phyloP scores from a whole-genome alignment of 2,797 vertebrate genomes.

The Pantherophis vulpinus region DNA sequence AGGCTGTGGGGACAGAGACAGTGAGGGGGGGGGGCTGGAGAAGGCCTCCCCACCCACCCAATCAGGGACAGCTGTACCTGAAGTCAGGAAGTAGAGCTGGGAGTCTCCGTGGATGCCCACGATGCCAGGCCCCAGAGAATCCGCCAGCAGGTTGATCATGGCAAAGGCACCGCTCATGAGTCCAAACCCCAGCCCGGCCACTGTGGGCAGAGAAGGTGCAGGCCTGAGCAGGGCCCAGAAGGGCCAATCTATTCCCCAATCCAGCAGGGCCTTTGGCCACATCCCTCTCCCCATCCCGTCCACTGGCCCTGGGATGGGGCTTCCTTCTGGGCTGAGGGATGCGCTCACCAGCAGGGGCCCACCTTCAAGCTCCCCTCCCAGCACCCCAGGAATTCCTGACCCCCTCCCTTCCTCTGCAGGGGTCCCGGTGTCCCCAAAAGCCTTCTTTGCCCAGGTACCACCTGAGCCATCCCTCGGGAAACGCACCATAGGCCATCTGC shows the following conservation, averaged over 20 bases:
- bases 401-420: neutral
- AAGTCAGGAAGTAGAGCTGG: constrained; percentile 79
- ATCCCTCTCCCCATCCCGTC: neutral
- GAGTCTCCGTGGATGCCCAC: constrained; percentile 82
- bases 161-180: constrained; percentile 84
- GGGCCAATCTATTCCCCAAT: neutral
- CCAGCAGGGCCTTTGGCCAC: neutral
- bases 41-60: neutral
- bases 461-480: accelerated
- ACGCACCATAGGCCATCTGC: constrained; percentile 82
- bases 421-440: accelerated
- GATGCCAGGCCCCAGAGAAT: constrained; percentile 75
- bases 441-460: neutral
- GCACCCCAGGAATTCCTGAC: too few relatives aligned
- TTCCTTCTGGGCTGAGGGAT: neutral
- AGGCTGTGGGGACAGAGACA: constrained; percentile 54
- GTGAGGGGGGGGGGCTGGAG: neutral
- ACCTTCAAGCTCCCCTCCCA: neutral
- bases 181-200: constrained; percentile 79
- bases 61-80: constrained; percentile 63
- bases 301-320: neutral
- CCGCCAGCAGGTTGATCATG: constrained; percentile 80
- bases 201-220: constrained; percentile 43
- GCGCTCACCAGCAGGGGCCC: neutral
- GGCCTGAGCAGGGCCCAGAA: neutral